phyloP scores from a whole-genome alignment of 2,797 vertebrate genomes.

The Crypturellus tataupa region DNA sequence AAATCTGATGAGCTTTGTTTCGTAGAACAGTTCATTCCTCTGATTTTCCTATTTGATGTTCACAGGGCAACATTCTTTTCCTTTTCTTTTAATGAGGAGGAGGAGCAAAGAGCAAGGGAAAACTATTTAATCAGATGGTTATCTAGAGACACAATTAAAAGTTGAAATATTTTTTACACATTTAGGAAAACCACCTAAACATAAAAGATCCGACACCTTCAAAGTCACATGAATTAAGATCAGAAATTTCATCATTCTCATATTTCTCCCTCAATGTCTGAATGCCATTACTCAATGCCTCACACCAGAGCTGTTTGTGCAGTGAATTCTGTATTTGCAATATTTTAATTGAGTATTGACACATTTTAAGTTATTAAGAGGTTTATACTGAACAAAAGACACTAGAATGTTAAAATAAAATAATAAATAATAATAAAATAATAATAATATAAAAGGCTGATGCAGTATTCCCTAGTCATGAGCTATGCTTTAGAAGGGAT shows the following conservation, averaged over 20 bases:
- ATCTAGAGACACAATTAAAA: not conserved
- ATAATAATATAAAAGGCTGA: not conserved
- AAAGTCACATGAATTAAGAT: not conserved
- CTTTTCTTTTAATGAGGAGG: not conserved
- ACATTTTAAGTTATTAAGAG: not conserved
- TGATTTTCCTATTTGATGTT: not conserved
- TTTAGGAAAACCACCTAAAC: not conserved
- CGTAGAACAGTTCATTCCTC: not conserved
- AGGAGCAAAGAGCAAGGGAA: not conserved
- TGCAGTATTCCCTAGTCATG: not conserved
- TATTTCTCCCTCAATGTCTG: not conserved
- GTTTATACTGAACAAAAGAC: not conserved
- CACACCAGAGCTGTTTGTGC: not conserved
- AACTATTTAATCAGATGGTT: not conserved
- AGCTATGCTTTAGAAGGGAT: not conserved
- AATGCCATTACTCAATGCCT: not conserved
- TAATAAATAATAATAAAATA: too few relatives aligned
- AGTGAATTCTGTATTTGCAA: not conserved
- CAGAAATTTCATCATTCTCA: not conserved
- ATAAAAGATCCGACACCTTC: not conserved
- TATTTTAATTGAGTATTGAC: not conserved
- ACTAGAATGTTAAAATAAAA: not conserved
- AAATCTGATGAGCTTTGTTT: not conserved
- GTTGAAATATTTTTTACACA: not conserved
- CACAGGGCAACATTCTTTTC: not conserved